phyloP scores from a whole-genome alignment of 23 tunicate genomes.

The Halocynthia roretzi region DNA sequence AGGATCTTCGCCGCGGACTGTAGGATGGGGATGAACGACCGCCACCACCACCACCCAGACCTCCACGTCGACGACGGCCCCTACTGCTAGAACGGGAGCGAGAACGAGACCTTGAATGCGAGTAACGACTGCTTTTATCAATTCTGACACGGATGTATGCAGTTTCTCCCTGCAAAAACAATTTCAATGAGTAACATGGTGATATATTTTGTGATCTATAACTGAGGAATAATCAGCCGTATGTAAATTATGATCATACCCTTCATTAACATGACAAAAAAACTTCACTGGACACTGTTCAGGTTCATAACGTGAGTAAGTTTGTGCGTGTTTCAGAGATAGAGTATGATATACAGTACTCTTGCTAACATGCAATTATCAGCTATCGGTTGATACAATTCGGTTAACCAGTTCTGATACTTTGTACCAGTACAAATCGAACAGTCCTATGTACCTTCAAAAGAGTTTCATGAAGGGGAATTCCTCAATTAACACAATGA shows the following conservation, averaged over 20 bases:
- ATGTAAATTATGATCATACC: too few species aligned
- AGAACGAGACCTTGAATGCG: conserved; percentile 5
- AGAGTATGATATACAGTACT: background rate
- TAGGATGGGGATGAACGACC: conserved; percentile 27
- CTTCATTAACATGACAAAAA: background rate
- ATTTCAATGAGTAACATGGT: background rate
- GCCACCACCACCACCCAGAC: conserved; percentile 7
- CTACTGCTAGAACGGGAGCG: conserved; percentile 38
- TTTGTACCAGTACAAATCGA: background rate
- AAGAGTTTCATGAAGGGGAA: background rate
- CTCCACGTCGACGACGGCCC: conserved; percentile 35
- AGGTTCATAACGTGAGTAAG: background rate
- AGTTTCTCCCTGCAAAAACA: conserved; percentile 61
- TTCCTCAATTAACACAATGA: background rate
- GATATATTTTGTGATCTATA: background rate
- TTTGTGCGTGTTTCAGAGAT: background rate
- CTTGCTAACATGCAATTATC: too few species aligned
- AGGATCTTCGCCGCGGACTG: conserved; percentile 26
- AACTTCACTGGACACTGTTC: background rate
- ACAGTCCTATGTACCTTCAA: background rate
- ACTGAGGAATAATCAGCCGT: background rate
- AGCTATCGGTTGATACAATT: too few species aligned
- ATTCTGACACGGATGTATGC: conserved; percentile 74
- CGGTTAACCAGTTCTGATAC: too few species aligned
- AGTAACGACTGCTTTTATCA: conserved; percentile 6